These are phyloP conservation scores for Drosophila pseudoananassae DNA, from an alignment of 1,140 invertebrate genomes.

Conservation along the genomic window DNA sequence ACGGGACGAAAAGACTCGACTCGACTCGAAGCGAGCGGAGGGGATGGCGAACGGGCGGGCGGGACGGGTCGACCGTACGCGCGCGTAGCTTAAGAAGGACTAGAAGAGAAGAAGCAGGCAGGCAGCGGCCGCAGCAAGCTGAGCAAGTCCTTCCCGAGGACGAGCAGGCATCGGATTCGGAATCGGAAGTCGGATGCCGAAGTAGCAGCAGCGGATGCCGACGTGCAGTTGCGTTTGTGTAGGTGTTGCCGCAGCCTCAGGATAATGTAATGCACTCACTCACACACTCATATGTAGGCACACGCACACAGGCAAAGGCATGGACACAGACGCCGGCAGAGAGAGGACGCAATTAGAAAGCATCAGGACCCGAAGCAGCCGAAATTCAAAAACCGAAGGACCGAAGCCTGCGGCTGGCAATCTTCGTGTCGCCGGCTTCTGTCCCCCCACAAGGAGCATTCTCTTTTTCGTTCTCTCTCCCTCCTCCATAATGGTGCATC, in stretches of 20 bases:
- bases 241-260: constrained; percentile 49
- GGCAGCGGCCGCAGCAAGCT: constrained; percentile 61
- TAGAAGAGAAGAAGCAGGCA: constrained; percentile 83
- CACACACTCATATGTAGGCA: constrained; percentile 19
- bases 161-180: constrained; percentile 39
- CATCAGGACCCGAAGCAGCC: constrained; percentile 66
- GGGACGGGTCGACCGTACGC: constrained; percentile 67
- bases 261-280: constrained; percentile 73
- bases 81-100: constrained; percentile 82
- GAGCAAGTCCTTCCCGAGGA: constrained; percentile 44
- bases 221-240: constrained; percentile 51
- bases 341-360: constrained; percentile 76
- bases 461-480: constrained; percentile 5
- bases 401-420: constrained; percentile 55
- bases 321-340: constrained; percentile 33
- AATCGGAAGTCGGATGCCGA: constrained; percentile 50
- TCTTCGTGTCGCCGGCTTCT: constrained; percentile 55
- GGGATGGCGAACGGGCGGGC: constrained; percentile 28
- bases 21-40: constrained; percentile 28
- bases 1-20: constrained; percentile 38
- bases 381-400: constrained; percentile 48
- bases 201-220: constrained; percentile 30
- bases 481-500: neutral
- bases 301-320: constrained; percentile 34
- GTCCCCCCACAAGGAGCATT: constrained; percentile 21